A percentile compares a stretch with the other conserved stretches of the same genome.
These are phyloP conservation scores for Loxodonta africana DNA, from an alignment of 2,113 vertebrate genomes.

Conservation along the genomic window DNA sequence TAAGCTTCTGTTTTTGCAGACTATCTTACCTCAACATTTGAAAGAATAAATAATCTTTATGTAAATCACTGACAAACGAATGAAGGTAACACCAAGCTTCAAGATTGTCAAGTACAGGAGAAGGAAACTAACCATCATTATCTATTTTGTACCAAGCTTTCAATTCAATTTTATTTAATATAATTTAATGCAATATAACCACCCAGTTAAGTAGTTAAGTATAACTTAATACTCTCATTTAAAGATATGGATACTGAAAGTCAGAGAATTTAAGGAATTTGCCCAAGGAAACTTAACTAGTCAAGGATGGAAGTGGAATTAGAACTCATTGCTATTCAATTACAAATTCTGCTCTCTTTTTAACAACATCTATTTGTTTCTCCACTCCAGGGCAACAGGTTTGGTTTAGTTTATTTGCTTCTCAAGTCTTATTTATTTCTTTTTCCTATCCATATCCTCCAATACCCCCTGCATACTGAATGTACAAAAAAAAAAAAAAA, in stretches of 20 bases:
- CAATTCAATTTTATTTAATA: conserved; percentile 15
- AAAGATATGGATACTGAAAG: background rate
- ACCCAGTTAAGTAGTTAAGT: background rate
- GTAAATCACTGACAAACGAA: conserved; percentile 26
- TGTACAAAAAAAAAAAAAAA: too few relatives aligned
- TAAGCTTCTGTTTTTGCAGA: conserved; percentile 62
- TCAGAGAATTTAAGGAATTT: conserved; percentile 17
- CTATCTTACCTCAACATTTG: conserved; percentile 17
- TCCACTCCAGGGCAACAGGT: background rate
- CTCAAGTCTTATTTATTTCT: background rate
- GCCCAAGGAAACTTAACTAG: background rate
- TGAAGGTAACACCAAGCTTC: background rate
- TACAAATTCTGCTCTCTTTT: background rate
- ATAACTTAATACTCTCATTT: background rate
- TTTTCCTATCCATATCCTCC: background rate
- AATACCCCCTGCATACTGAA: background rate
- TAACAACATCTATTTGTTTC: background rate
- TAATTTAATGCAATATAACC: background rate
- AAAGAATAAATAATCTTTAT: conserved; percentile 54
- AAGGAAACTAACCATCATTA: background rate
- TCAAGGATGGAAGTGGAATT: background rate
- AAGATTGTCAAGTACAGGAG: background rate
- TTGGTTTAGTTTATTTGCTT: background rate
- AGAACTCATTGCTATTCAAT: background rate
- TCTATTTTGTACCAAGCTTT: background rate